Percentiles rank a stretch among this genome's conserved stretches.
These are phyloP conservation scores for Channa argus DNA, from an alignment of 2,113 vertebrate genomes.

Conservation along the genomic window DNA sequence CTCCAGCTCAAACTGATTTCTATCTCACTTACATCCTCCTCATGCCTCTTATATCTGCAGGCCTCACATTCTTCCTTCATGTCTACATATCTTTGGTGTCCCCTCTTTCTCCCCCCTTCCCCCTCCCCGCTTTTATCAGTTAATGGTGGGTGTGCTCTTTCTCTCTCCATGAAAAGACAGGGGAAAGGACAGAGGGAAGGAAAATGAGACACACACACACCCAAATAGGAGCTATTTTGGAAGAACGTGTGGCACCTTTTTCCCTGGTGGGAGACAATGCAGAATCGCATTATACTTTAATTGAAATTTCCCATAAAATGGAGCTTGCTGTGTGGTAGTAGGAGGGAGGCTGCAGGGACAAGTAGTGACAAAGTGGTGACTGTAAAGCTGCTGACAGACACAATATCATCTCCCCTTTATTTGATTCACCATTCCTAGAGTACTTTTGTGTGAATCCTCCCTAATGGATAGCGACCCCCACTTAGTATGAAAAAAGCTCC, in stretches of 20 bases:
- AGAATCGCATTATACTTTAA: neutral
- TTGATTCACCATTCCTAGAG: neutral
- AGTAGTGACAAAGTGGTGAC: constrained; percentile 21
- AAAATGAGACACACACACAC: neutral
- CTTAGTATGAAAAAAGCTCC: too few species aligned
- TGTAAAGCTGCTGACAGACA: neutral
- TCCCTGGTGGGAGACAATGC: neutral
- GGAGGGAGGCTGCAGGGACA: neutral
- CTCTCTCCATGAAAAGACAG: neutral
- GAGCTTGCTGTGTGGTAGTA: neutral
- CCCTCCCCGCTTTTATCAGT: constrained; percentile 9
- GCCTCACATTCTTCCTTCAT: constrained; percentile 9
- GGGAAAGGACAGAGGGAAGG: neutral
- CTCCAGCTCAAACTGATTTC: constrained; percentile 49
- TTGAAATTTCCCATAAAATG: neutral
- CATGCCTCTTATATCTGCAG: constrained; percentile 6
- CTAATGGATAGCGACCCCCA: neutral
- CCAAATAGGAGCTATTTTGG: neutral
- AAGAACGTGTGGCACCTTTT: neutral
- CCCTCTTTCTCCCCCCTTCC: neutral
- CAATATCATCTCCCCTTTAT: neutral
- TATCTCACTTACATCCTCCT: constrained; percentile 51
- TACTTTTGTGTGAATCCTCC: neutral
- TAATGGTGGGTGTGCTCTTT: constrained; percentile 4
- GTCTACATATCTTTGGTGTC: constrained; percentile 13